Conservation (phyloP, 1,140 invertebrate species). For the Brachionus angularis region DNA sequence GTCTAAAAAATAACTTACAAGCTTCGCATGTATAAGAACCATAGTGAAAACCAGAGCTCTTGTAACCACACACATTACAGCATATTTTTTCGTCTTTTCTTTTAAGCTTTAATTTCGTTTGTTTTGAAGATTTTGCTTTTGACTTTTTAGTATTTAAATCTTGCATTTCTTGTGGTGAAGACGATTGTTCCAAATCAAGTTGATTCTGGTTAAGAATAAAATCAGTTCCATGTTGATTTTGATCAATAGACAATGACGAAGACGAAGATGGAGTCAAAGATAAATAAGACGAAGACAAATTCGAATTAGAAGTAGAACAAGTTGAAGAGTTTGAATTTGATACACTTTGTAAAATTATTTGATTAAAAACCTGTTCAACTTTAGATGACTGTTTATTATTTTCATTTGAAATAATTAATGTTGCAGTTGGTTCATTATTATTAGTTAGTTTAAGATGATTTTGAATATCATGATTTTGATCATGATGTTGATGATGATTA, state of each 20-base stretch:
- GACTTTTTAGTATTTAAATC: too few relatives aligned
- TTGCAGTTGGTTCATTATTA: too few relatives aligned
- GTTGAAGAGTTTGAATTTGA: neutral
- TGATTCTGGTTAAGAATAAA: too few relatives aligned
- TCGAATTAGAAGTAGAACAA: conserved; percentile 1
- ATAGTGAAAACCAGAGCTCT: conserved; percentile 38
- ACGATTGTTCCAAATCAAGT: too few relatives aligned
- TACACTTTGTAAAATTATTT: neutral
- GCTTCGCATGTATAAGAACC: conserved; percentile 36
- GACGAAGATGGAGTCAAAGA: too few relatives aligned
- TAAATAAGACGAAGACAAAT: too few relatives aligned
- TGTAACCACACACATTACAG: conserved; percentile 39
- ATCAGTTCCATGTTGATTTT: neutral
- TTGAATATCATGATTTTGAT: too few relatives aligned
- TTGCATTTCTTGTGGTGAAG: too few relatives aligned
- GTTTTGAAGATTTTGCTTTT: neutral
- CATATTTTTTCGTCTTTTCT: conserved; percentile 42
- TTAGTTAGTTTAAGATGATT: too few relatives aligned
- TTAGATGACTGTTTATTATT: neutral
- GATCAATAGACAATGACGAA: neutral
- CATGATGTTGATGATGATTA: too few relatives aligned
- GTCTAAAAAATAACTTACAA: conserved; percentile 34
- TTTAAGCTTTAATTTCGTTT: neutral
- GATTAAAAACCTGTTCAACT: neutral
- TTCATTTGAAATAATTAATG: neutral